Evolutionary conservation across 2,888 invertebrate genomes (phyloP).

Genomic region (Eristalinus sepulchralis): DNA sequence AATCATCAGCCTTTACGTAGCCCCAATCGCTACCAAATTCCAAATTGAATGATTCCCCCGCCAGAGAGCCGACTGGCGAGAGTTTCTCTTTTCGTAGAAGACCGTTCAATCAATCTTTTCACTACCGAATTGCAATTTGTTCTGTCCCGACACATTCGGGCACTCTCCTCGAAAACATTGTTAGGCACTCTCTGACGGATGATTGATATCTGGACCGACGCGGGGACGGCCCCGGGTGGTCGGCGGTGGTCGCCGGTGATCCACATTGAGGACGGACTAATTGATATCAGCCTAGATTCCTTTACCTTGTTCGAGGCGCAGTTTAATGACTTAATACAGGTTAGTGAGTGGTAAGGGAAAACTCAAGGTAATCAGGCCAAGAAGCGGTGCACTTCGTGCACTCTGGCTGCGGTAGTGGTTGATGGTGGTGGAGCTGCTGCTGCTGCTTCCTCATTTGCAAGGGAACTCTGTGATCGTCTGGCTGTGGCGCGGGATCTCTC

Average conservation of each 20-base stretch:
- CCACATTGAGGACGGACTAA: conserved; percentile 24
- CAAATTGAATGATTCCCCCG: conserved; percentile 18
- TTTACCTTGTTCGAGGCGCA: background rate
- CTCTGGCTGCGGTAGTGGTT: background rate
- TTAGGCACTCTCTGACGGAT: conserved; percentile 56
- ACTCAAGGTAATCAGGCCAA: conserved; percentile 47
- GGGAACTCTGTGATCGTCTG: background rate
- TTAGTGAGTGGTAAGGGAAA: background rate
- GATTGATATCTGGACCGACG: conserved; percentile 50
- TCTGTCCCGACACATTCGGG: conserved; percentile 6
- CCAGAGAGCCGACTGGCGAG: background rate
- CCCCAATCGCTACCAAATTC: conserved; percentile 38
- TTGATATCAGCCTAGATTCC: conserved; percentile 28
- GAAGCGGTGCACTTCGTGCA: background rate
- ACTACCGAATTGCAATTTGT: conserved; percentile 34
- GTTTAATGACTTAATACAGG: conserved; percentile 64
- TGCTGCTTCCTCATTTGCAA: background rate
- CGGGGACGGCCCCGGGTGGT: background rate
- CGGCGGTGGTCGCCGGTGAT: background rate
- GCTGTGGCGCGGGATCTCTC: background rate
- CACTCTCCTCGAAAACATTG: conserved; percentile 27
- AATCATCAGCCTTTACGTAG: conserved; percentile 21
- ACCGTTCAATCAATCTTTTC: conserved; percentile 51
- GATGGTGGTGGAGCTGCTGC: no score
- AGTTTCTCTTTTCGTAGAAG: conserved; percentile 29